Evolutionary conservation across 1,140 invertebrate species (phyloP).

Genomic region (Polypedilum pembai): DNA sequence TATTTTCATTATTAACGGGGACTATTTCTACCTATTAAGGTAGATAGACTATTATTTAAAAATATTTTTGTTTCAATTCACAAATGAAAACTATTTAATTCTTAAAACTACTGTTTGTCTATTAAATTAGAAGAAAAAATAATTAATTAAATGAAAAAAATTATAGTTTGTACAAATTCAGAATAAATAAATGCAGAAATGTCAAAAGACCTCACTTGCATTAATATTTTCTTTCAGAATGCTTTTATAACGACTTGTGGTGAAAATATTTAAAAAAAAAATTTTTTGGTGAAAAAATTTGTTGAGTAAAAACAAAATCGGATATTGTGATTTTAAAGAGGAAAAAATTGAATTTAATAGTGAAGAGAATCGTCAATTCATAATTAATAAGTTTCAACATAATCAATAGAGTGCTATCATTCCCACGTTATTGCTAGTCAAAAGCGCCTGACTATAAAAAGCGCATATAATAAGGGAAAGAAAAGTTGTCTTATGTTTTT

Average conservation of each 20-base stretch:
- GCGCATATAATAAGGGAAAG: background rate
- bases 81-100: background rate
- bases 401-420: background rate
- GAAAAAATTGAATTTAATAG: constrained; percentile 9
- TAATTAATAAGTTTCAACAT: background rate
- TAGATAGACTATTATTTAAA: no score
- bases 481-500: constrained; percentile 25
- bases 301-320: background rate
- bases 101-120: constrained; percentile 4
- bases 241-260: background rate
- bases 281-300: background rate
- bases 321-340: background rate
- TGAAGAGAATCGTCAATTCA: background rate
- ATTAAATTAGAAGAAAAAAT: background rate
- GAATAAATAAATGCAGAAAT: background rate
- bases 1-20: no score
- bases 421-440: background rate
- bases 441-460: constrained; percentile 7
- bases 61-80: background rate
- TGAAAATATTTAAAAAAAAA: background rate
- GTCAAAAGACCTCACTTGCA: background rate
- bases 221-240: background rate
- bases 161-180: constrained; percentile 14
- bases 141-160: background rate
- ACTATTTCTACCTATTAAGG: no score